Base-by-base conservation (phyloP, 2,797 vertebrate genomes). In the Pagetopsis macropterus region DNA sequence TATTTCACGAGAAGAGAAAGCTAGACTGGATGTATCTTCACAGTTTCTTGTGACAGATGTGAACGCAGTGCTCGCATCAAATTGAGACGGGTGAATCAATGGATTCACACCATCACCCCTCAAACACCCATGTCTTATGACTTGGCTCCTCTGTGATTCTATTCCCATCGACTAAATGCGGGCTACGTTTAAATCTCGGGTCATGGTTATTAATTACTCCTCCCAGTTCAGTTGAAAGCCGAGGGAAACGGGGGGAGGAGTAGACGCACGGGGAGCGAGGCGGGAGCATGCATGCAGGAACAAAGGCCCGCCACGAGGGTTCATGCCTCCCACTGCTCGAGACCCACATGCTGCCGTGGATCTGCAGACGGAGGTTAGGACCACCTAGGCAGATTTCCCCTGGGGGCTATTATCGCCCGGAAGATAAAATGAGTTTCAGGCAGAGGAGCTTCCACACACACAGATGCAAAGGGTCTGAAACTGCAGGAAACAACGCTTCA, bases 341-440 rank as follows among this genome's bases (percentile, higher is more conserved):
- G 83, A 88, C 86, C 78, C 84, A 69, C 88, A 83, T 73, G 52
- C 77, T 78, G 78, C 72, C 40, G 75, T 57, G 76, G 85, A 80
- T 91, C 72, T 81, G 83, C 84, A 77, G 84, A 77, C 83, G 78
- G 87, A 87, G 89, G 89, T 92, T 89, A 91, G 86, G 90, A 93
- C 91, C 91, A 91, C 91, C 88, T 80, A 89, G 87, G 88, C 84
- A 91, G 89, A 90, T 92, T 91, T 92, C 92, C 89, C 92, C 79
- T 6, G 86, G 86, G 89, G 83, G 87, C 89, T 82, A 88, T 92
- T 87, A 90, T 89, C 63, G 58, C 87, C 79, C 19, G 50, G 75
- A 84, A 90, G 89, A 93, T 91, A 74, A 92, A 94, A 93, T 91
- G 84, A 89, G 93, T 91, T 87, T 89, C 88, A 86, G 87, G 89